These are phyloP conservation scores for Papilio machaon DNA, from an alignment of 1,140 invertebrate species.

Conservation along the genomic window DNA sequence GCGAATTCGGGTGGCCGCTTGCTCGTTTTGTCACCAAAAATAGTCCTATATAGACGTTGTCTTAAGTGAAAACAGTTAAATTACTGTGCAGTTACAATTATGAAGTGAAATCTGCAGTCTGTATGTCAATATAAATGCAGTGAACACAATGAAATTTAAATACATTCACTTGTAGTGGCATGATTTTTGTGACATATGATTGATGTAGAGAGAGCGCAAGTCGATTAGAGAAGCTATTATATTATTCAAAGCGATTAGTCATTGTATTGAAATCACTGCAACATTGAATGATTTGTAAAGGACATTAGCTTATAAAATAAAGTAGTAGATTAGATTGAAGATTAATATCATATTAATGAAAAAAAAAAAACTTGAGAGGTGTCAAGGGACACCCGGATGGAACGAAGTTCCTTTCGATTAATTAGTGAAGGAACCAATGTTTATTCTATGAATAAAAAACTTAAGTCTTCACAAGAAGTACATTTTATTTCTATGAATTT, in stretches of 20 bases:
- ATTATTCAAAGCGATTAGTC: not conserved
- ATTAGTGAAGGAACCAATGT: too few relatives aligned
- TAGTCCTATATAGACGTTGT: too few relatives aligned
- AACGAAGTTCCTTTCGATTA: too few relatives aligned
- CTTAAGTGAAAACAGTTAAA: too few relatives aligned
- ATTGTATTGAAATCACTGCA: not conserved
- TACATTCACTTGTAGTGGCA: not conserved
- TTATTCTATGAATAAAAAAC: too few relatives aligned
- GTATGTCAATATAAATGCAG: not conserved
- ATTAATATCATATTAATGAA: too few relatives aligned
- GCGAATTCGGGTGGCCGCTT: too few relatives aligned
- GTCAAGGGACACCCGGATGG: too few relatives aligned
- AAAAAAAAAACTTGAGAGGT: too few relatives aligned
- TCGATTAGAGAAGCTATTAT: not conserved
- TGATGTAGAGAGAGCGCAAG: constrained; percentile 7
- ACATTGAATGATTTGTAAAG: not conserved
- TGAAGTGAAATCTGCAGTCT: not conserved
- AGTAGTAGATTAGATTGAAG: not conserved
- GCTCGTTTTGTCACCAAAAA: too few relatives aligned
- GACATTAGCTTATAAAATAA: not conserved
- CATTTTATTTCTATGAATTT: too few relatives aligned
- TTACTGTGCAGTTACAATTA: not conserved
- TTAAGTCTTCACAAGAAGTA: too few relatives aligned
- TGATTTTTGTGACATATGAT: constrained; percentile 1
- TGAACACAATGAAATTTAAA: not conserved